Evolutionary conservation across 2,113 vertebrate genomes (phyloP), one percentile per base, ranked within the genome.

Genomic region (Lutjanus erythropterus): DNA sequence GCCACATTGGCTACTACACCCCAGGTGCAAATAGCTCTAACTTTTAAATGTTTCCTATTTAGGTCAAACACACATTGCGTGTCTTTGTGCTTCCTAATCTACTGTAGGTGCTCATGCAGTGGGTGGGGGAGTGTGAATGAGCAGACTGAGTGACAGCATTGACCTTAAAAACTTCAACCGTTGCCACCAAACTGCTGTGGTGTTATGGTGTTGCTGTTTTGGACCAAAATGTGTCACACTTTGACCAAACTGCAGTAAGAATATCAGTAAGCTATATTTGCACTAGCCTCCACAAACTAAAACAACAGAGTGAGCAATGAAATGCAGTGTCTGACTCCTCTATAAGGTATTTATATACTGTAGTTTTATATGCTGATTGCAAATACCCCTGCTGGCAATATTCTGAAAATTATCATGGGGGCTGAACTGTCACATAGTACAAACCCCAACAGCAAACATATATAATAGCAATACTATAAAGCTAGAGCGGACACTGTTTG

Each of bases 151-250:
- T 46, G 49, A 59, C 27, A 56, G 66, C 42, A 19, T 6, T 47
- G 64, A 81, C 73, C 60, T 59, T 64, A 72, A 75, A 72, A 65
- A 29, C 31, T 52, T 33, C 55, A 56, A 41, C 66, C 70, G 62
- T 42, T 23, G 5, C 53, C 33, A 29, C 31, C 18, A 42, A 66
- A 73, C 39, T 59, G 19, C 27, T 61, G 21, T 2, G 11, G 25
- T 11, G 41, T 68, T 33, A 62, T 52, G 25, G 16, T 4, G 29
- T 39, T 71, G 53, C 37, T 19, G 21, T 42, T 70, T 23, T 11
- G 49, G 10, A 23, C 58, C 1, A 11, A n/a, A n/a, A n/a, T n/a
- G n/a, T n/a, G n/a, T n/a, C n/a, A n/a, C n/a, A n/a, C n/a, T 14
- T 31, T 35, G 33, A 4, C 18, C 2, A 27, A 66, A 49, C 21